Percentiles rank a stretch among this genome's conserved stretches.
phyloP scores from a whole-genome alignment of 2,113 vertebrate species.

The Enhydra lutris region DNA sequence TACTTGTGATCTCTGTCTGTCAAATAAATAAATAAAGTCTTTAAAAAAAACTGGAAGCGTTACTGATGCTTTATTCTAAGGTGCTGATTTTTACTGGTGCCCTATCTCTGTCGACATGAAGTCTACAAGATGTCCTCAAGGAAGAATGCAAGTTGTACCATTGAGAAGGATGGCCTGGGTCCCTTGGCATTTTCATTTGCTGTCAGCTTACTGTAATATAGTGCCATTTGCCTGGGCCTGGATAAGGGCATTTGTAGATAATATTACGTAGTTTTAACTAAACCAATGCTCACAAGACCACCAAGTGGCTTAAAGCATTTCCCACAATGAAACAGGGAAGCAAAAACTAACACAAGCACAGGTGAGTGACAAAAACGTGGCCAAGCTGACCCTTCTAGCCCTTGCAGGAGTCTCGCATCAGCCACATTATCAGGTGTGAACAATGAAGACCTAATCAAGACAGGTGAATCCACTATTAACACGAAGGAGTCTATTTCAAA shows the following conservation, averaged over 20 bases:
- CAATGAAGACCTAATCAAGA: not conserved
- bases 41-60: not conserved
- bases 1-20: no score
- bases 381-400: not conserved
- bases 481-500: constrained; percentile 24
- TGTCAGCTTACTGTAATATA: not conserved
- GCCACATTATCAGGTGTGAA: not conserved
- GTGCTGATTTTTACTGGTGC: not conserved
- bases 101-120: not conserved
- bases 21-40: no score
- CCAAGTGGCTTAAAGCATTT: constrained; percentile 40
- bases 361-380: not conserved
- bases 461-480: not conserved
- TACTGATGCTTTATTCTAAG: not conserved
- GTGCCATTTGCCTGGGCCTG: not conserved
- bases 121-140: not conserved
- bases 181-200: not conserved
- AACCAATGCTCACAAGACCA: not conserved
- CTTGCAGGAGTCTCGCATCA: not conserved
- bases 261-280: not conserved
- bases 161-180: not conserved
- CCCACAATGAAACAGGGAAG: not conserved
- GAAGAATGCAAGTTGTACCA: not conserved
- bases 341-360: constrained; percentile 23
- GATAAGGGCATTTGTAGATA: not conserved